A percentile compares a stretch with the other conserved stretches of the same genome.
Conservation (phyloP, 2,113 vertebrate species). For the Bettongia penicillata region DNA sequence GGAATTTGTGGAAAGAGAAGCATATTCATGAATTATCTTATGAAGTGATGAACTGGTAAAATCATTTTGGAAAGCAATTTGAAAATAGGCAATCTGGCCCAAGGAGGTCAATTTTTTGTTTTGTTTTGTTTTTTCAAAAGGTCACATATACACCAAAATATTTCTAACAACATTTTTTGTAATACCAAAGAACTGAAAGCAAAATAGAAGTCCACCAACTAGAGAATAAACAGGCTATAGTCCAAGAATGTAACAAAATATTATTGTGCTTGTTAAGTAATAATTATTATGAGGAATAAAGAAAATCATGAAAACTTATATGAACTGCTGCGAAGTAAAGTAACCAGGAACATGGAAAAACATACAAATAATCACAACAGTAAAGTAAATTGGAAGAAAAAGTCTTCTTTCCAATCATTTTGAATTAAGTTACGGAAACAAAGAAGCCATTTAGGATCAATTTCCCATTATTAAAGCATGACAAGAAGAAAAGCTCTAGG, state of each 20-base stretch:
- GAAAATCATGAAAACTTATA: neutral
- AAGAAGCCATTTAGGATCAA: neutral
- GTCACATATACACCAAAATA: neutral
- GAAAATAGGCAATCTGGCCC: neutral
- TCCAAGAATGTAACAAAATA: neutral
- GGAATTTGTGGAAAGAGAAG: neutral
- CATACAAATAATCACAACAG: neutral
- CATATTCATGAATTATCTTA: neutral
- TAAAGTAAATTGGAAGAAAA: neutral
- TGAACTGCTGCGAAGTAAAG: neutral
- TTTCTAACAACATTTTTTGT: neutral
- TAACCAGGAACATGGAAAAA: neutral
- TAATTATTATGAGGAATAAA: neutral
- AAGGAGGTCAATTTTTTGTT: too few relatives aligned
- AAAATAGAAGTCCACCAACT: neutral
- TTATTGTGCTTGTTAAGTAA: neutral
- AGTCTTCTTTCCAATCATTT: neutral
- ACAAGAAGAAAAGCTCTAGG: conserved; percentile 15
- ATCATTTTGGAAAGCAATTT: neutral
- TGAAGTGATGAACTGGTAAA: neutral
- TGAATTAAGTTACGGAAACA: conserved; percentile 39
- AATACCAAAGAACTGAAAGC: neutral
- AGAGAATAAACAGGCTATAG: neutral
- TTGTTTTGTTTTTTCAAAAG: neutral
- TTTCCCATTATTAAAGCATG: conserved; percentile 42